Conservation (phyloP, 1,140 invertebrate species). For the Radopholus similis region DNA sequence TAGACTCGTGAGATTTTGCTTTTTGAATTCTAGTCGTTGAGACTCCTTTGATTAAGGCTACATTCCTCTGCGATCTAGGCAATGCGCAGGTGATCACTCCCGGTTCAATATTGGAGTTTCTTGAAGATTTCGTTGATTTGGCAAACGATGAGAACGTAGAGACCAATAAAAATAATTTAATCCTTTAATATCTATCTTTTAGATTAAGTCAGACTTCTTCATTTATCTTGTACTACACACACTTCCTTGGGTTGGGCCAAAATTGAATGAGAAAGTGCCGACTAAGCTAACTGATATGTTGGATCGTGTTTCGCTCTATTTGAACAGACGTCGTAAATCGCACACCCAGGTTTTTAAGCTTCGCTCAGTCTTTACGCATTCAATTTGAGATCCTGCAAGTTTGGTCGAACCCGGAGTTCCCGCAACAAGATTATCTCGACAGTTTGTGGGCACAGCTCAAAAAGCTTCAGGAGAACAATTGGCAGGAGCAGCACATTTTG, state of each 20-base stretch:
- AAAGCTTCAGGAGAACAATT: constrained; percentile 86
- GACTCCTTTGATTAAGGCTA: constrained; percentile 64
- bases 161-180: background rate
- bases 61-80: constrained; percentile 89
- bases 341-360: constrained; percentile 24
- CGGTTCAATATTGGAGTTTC: constrained; percentile 80
- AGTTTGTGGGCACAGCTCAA: constrained; percentile 92
- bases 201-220: constrained; percentile 87
- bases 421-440: constrained; percentile 95
- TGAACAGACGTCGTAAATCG: constrained; percentile 62
- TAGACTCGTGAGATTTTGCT: constrained; percentile 55
- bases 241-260: constrained; percentile 81
- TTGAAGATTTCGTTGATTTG: constrained; percentile 88
- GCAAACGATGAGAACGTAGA: constrained; percentile 83
- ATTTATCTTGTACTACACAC: constrained; percentile 87
- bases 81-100: constrained; percentile 94
- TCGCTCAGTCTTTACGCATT: background rate
- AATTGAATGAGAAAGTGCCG: constrained; percentile 11
- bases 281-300: constrained; percentile 76
- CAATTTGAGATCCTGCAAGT: constrained; percentile 69
- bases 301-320: constrained; percentile 85
- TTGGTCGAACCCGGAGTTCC: constrained; percentile 83
- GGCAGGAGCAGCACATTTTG: constrained; percentile 92
- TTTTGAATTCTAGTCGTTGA: constrained; percentile 8
- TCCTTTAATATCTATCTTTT: constrained; percentile 15